Percentiles rank a stretch among this genome's conserved stretches.
phyloP scores from a whole-genome alignment of 2,797 vertebrate genomes.

The Molossus molossus region DNA sequence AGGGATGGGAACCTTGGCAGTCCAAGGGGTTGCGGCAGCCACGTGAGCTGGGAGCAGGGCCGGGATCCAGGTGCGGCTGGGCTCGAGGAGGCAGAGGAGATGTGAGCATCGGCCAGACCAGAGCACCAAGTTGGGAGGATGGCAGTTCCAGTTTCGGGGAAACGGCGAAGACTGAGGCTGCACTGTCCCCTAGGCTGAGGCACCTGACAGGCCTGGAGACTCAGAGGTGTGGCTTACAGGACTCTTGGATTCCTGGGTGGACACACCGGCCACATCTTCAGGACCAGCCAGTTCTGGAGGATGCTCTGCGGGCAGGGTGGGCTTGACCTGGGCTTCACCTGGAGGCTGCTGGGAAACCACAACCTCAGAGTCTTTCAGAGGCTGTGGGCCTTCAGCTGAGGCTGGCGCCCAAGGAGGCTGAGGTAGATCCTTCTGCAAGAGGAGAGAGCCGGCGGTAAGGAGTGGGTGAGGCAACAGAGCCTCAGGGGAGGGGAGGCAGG shows the following conservation, averaged over 20 bases:
- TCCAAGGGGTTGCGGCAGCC: background rate
- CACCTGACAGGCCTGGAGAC: conserved; percentile 75
- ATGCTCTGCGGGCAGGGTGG: conserved; percentile 82
- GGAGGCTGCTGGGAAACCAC: conserved; percentile 60
- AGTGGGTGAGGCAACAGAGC: rapidly evolving
- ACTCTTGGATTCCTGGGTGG: background rate
- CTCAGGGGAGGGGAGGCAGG: rapidly evolving
- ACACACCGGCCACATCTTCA: conserved; percentile 25
- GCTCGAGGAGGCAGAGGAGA: background rate
- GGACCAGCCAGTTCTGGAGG: rapidly evolving
- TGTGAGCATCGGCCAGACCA: conserved; percentile 34
- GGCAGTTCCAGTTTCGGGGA: background rate
- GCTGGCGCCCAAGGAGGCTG: conserved; percentile 92
- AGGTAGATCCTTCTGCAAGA: conserved; percentile 91
- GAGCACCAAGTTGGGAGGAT: conserved; percentile 61
- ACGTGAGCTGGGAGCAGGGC: background rate
- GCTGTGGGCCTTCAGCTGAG: conserved; percentile 90
- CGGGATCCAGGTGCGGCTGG: background rate
- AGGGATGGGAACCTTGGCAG: background rate
- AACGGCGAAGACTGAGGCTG: background rate
- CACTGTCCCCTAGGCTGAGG: conserved; percentile 85
- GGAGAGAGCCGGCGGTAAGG: background rate
- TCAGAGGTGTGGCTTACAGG: conserved; percentile 49
- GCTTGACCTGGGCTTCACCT: conserved; percentile 85
- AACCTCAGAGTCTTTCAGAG: conserved; percentile 26